Evolutionary conservation across 1,140 invertebrate species (phyloP).

Genomic region (Pogonomyrmex californicus): DNA sequence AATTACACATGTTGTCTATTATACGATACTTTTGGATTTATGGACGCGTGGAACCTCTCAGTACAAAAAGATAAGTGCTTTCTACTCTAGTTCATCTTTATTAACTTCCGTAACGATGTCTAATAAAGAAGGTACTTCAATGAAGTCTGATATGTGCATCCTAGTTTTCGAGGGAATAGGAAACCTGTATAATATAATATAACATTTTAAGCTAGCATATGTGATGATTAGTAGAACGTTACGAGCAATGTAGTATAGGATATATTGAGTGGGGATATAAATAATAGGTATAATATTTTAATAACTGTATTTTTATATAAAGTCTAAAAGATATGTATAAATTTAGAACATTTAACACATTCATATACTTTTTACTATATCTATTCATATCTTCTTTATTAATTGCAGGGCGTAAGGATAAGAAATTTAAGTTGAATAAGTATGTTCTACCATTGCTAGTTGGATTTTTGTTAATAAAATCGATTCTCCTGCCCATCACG

Average conservation of each 20-base stretch:
- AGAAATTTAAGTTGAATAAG: conserved; percentile 83
- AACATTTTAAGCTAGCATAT: conserved; percentile 8
- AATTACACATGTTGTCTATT: conserved; percentile 40
- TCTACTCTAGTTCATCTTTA: conserved; percentile 73
- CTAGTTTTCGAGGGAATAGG: not conserved
- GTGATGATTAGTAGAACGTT: conserved; percentile 44
- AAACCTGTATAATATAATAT: conserved; percentile 12
- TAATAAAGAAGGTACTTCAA: conserved; percentile 63
- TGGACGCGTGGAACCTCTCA: not conserved
- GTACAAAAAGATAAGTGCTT: conserved; percentile 66
- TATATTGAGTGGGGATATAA: not conserved
- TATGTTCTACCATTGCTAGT: conserved; percentile 88
- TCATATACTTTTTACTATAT: not conserved
- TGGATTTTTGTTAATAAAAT: conserved; percentile 89
- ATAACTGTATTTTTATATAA: not conserved
- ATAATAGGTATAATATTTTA: not conserved
- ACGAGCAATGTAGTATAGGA: conserved; percentile 1
- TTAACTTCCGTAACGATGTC: conserved; percentile 47
- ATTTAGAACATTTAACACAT: not conserved
- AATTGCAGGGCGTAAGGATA: conserved; percentile 72
- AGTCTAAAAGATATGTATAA: not conserved
- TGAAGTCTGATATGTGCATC: conserved; percentile 30
- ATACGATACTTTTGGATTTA: conserved; percentile 55
- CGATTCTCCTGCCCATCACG: conserved; percentile 89
- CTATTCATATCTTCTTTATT: not conserved